These are phyloP conservation scores for Zhengitettix transpicula DNA, from an alignment of 2,888 invertebrate species.

Conservation along the genomic window DNA sequence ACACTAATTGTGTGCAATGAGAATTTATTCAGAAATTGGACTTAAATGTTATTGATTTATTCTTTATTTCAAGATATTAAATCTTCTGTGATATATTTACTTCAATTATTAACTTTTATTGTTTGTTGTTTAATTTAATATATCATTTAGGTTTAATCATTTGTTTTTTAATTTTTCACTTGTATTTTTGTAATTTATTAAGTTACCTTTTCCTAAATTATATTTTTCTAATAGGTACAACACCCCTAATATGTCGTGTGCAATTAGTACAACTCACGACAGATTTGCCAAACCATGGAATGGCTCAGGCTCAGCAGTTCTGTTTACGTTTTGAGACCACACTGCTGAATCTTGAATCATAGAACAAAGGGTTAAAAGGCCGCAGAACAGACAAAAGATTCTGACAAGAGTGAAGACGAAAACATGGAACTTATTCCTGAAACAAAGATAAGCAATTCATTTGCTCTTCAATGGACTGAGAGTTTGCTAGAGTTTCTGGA, in stretches of 20 bases:
- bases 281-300: neutral
- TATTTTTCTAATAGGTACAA: too few species aligned
- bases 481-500: too few species aligned
- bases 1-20: neutral
- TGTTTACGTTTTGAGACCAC: neutral
- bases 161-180: neutral
- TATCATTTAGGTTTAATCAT: neutral
- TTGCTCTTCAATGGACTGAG: too few species aligned
- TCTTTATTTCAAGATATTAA: neutral
- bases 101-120: neutral
- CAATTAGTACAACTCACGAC: neutral
- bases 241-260: neutral
- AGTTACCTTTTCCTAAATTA: neutral
- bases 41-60: neutral
- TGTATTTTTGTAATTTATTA: neutral
- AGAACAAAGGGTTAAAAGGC: neutral
- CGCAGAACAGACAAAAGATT: too few species aligned
- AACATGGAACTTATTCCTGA: too few species aligned
- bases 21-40: too few species aligned
- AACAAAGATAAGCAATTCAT: too few species aligned
- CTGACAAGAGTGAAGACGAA: too few species aligned
- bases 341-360: neutral
- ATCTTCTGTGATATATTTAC: neutral
- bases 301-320: neutral
- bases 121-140: neutral